A percentile compares a stretch with the other conserved stretches of the same genome.
These are phyloP conservation scores for Euleptes europaea DNA, from an alignment of 2,113 vertebrate genomes.

Conservation along the genomic window DNA sequence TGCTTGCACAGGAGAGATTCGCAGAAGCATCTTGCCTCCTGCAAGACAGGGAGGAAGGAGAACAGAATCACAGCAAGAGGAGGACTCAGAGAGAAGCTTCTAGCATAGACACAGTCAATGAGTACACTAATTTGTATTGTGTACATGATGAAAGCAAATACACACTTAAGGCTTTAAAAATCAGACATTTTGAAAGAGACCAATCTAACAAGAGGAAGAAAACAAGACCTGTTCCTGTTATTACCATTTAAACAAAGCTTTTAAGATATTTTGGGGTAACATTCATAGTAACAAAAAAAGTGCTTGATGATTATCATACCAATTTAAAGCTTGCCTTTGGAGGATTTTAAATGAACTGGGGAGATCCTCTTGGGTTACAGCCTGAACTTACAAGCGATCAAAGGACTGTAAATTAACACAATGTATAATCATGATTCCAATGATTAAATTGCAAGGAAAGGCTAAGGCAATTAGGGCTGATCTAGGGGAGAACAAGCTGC, in stretches of 20 bases:
- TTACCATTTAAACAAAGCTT: background rate
- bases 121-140: background rate
- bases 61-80: too few relatives aligned
- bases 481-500: constrained; percentile 6
- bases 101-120: background rate
- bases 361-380: constrained; percentile 5
- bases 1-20: too few relatives aligned
- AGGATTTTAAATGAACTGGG: background rate
- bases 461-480: background rate
- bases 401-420: constrained; percentile 19
- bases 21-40: too few relatives aligned
- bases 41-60: too few relatives aligned
- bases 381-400: constrained; percentile 31
- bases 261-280: background rate
- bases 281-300: background rate
- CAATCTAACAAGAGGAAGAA: background rate
- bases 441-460: constrained; percentile 34
- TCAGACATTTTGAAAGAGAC: background rate
- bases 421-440: constrained; percentile 20
- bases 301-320: background rate
- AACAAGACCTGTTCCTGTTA: background rate
- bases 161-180: background rate
- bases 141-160: background rate
- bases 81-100: too few relatives aligned
- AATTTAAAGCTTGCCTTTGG: background rate